Conservation (phyloP, 2,113 vertebrate species). For the Microtus montanus region DNA sequence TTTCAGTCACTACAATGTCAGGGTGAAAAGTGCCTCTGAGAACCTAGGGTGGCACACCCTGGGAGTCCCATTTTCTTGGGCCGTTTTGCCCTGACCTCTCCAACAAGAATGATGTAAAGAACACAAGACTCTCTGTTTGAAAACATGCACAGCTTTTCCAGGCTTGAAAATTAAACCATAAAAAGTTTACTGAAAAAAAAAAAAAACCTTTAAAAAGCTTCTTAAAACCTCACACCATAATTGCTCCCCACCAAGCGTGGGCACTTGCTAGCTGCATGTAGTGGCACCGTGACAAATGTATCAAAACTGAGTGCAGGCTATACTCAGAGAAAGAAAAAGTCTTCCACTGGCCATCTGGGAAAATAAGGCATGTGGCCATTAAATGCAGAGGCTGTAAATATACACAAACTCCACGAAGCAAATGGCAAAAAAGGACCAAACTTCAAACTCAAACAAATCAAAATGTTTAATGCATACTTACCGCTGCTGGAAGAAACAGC, state of each 20-base stretch:
- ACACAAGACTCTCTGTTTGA: slow-evolving; percentile 75
- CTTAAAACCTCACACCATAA: slow-evolving; percentile 81
- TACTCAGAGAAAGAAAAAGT: slow-evolving; percentile 82
- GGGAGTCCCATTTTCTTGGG: slow-evolving; percentile 63
- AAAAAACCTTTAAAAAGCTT: slow-evolving; percentile 70
- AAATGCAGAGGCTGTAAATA: slow-evolving; percentile 90
- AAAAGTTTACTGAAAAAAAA: slow-evolving; percentile 77
- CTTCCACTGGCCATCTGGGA: slow-evolving; percentile 91
- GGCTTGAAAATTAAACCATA: slow-evolving; percentile 74
- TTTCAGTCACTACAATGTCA: slow-evolving; percentile 46
- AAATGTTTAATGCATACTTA: slow-evolving; percentile 83
- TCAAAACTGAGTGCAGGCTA: slow-evolving; percentile 85
- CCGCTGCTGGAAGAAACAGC: slow-evolving; percentile 77
- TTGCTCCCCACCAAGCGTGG: slow-evolving; percentile 83
- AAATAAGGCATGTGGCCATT: slow-evolving; percentile 89
- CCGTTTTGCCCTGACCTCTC: slow-evolving; percentile 69
- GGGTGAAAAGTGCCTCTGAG: neutral
- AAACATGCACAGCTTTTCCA: slow-evolving; percentile 77
- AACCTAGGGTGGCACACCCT: slow-evolving; percentile 62
- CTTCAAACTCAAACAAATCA: slow-evolving; percentile 83
- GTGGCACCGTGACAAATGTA: slow-evolving; percentile 88
- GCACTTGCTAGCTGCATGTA: slow-evolving; percentile 86
- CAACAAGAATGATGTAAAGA: slow-evolving; percentile 71
- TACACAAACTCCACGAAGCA: slow-evolving; percentile 86
- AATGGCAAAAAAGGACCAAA: slow-evolving; percentile 83